Base-by-base conservation (phyloP, 2,797 vertebrate genomes). In the Amazona ochrocephala region DNA sequence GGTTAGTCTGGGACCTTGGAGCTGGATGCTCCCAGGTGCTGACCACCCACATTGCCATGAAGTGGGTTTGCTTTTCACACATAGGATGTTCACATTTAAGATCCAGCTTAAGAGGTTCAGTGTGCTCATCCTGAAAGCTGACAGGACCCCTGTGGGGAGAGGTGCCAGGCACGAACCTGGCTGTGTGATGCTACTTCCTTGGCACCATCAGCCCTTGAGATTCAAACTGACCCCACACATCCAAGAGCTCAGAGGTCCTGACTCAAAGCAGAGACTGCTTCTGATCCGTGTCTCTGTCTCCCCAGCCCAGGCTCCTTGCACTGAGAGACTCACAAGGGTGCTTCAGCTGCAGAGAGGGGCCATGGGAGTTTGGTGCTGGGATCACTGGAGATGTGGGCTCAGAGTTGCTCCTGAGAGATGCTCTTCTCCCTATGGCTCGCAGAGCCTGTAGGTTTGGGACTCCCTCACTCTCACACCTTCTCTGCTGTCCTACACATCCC, bases 341-440 rank as follows among this genome's bases (percentile, higher is more conserved):
- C 32, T 21, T 58, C 30, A 32, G 23, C 74, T 77, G 44, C 66
- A 68, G 70, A 74, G 37, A 54, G 37, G 20, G 62, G 4, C 70
- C 7, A 6, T 51, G 22, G 47, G 48, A 81, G 3, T 80, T 61
- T 48, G 51, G 18, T 44, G 30, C 61, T 84, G 70, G 24, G 27
- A 64, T 72, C 20, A 12, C 66, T 73, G 47, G 51, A 75, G 75
- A 62, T 0, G 1, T 9, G 7, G n/a, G 23, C 23, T 82, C 67
- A 45, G 75, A 84, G 54, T 32, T 68, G 29, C 2, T 48, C 13
- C 29, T 8, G 50, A 24, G 23, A 53, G 29, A 39, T 5, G 7
- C 29, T 88, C 15, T 32, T 53, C 29, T 9, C 29, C 14, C 23
- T 67, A 4, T 0, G 1, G 24, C 51, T 44, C 2, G 1, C 56